Percentiles rank a stretch among this genome's conserved stretches.
These are phyloP conservation scores for Macropus fuliginosus DNA, from an alignment of 2,797 vertebrate genomes.

Conservation along the genomic window DNA sequence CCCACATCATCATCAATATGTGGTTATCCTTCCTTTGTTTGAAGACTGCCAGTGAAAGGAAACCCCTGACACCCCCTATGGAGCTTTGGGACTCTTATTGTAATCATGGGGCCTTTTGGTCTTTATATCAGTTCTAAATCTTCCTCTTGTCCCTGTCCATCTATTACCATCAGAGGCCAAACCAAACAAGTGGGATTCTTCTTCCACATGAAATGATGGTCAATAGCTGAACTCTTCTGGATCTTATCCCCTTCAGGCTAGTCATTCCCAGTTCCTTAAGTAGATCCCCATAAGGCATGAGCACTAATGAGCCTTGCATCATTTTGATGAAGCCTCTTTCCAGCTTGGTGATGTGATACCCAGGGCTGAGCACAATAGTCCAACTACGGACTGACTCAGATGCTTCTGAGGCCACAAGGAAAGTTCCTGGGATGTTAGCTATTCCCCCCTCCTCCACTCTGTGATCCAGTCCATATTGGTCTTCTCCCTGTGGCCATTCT, in stretches of 20 bases:
- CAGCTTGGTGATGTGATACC: neutral
- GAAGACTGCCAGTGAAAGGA: neutral
- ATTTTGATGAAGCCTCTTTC: neutral
- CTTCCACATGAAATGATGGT: neutral
- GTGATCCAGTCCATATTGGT: neutral
- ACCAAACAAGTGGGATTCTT: neutral
- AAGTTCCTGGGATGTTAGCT: neutral
- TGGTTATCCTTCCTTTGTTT: neutral
- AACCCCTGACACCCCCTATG: neutral
- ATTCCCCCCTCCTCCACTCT: neutral
- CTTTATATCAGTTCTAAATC: neutral
- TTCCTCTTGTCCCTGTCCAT: neutral
- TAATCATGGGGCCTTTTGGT: neutral
- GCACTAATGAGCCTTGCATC: neutral
- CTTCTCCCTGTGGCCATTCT: neutral
- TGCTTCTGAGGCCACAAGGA: neutral
- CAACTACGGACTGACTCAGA: neutral
- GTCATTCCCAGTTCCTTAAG: neutral
- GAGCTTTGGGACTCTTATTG: neutral
- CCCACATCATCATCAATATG: neutral
- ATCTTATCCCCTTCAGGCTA: neutral
- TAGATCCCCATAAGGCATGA: neutral
- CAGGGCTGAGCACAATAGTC: neutral
- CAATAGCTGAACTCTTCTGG: neutral
- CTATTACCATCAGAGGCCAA: neutral